These are phyloP conservation scores for Tor tambroides DNA, from an alignment of 2,113 vertebrate genomes.

Conservation along the genomic window DNA sequence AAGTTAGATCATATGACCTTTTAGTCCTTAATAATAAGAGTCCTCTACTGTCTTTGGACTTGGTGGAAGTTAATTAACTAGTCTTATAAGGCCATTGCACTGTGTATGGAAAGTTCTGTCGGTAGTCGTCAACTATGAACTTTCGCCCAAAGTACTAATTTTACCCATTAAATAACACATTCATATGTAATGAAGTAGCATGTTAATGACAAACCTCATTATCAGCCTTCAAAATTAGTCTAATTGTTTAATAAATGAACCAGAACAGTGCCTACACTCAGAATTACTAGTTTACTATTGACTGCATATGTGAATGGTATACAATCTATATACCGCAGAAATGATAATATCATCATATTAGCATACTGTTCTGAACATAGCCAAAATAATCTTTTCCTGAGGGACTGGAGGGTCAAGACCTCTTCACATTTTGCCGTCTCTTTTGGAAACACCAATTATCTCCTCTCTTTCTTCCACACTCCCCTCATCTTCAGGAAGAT, in stretches of 20 bases:
- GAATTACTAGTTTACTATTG: neutral
- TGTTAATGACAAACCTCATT: neutral
- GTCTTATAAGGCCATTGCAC: neutral
- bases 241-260: neutral
- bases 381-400: neutral
- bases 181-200: neutral
- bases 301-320: neutral
- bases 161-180: neutral
- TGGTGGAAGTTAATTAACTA: neutral
- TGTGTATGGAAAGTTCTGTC: neutral
- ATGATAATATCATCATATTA: neutral
- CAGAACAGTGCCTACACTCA: neutral
- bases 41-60: neutral
- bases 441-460: slow-evolving; percentile 18
- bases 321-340: neutral
- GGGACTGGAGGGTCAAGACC: neutral
- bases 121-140: neutral
- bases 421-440: neutral
- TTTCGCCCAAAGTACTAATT: neutral
- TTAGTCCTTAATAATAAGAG: neutral
- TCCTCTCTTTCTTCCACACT: neutral
- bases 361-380: neutral
- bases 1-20: neutral
- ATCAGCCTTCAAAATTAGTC: neutral
- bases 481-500: slow-evolving; percentile 12